Conservation (phyloP, 2,113 vertebrate species). For the Protobothrops mucrosquamatus region DNA sequence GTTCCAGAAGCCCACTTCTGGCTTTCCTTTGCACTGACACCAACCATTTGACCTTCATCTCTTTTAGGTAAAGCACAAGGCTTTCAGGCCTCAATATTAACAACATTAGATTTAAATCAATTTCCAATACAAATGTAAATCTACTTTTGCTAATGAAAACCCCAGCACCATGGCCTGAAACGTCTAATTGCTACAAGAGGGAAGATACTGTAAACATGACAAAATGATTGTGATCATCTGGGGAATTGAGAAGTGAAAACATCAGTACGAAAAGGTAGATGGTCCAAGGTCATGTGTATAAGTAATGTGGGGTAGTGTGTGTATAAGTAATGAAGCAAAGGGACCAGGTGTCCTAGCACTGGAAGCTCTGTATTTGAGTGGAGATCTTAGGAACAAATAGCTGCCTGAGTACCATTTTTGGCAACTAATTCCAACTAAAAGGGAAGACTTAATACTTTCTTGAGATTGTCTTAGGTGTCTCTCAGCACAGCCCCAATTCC, state of each 20-base stretch:
- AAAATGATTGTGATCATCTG: neutral
- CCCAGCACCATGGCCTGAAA: neutral
- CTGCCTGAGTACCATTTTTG: neutral
- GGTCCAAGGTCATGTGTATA: no score
- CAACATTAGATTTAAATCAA: neutral
- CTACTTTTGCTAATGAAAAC: neutral
- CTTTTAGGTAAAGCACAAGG: neutral
- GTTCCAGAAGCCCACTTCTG: neutral
- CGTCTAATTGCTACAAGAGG: neutral
- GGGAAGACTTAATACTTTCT: neutral
- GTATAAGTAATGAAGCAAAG: neutral
- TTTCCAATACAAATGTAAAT: neutral
- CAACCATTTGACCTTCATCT: neutral
- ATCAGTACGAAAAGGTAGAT: neutral
- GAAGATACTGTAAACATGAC: neutral
- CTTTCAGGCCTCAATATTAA: neutral
- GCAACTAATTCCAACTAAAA: neutral
- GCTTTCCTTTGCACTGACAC: neutral
- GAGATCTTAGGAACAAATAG: neutral
- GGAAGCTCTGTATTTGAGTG: neutral
- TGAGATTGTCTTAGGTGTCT: neutral
- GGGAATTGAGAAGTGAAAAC: neutral
- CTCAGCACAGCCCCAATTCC: neutral
- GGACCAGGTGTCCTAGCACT: neutral
- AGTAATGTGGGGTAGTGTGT: neutral